phyloP scores from a whole-genome alignment of 2,888 invertebrate species.

The Cerceris ruficornis region DNA sequence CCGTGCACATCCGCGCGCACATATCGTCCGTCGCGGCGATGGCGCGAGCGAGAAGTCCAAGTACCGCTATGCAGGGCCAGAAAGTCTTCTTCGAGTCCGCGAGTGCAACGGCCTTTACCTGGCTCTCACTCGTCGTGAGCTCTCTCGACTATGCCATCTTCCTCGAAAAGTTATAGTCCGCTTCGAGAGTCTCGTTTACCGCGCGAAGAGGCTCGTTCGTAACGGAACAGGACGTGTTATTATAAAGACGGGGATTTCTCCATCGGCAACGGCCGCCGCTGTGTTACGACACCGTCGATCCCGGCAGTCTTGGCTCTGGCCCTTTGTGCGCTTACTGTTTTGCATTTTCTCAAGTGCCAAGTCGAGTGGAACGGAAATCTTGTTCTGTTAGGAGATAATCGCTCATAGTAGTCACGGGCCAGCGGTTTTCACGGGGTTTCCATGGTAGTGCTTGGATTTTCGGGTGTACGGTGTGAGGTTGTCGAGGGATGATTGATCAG shows the following conservation, averaged over 20 bases:
- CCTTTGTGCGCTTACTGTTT: background rate
- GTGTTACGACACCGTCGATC: slow-evolving; percentile 32
- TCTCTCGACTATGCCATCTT: slow-evolving; percentile 44
- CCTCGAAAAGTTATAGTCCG: slow-evolving; percentile 55
- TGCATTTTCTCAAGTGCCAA: slow-evolving; percentile 7
- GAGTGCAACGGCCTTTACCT: slow-evolving; percentile 79
- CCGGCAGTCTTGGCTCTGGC: background rate
- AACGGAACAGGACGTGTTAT: slow-evolving; percentile 58
- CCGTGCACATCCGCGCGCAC: too few species aligned
- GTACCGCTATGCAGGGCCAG: slow-evolving; percentile 74
- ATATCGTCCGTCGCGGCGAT: background rate
- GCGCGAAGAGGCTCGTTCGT: slow-evolving; percentile 51
- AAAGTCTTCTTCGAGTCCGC: slow-evolving; percentile 65
- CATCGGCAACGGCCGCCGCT: slow-evolving; percentile 18
- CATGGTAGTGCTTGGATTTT: too few species aligned
- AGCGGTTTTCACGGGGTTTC: too few species aligned
- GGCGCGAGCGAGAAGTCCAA: slow-evolving; percentile 46
- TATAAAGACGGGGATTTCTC: slow-evolving; percentile 47
- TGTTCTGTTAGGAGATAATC: too few species aligned
- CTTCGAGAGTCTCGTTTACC: slow-evolving; percentile 52
- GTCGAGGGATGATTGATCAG: too few species aligned
- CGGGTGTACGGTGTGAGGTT: too few species aligned
- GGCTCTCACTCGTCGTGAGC: slow-evolving; percentile 61
- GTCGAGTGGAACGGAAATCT: background rate
- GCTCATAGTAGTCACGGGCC: too few species aligned